Percentiles rank a stretch among this genome's conserved stretches.
Evolutionary conservation across 2,113 vertebrate species (phyloP).

Genomic region (Chaetodon trifascialis): DNA sequence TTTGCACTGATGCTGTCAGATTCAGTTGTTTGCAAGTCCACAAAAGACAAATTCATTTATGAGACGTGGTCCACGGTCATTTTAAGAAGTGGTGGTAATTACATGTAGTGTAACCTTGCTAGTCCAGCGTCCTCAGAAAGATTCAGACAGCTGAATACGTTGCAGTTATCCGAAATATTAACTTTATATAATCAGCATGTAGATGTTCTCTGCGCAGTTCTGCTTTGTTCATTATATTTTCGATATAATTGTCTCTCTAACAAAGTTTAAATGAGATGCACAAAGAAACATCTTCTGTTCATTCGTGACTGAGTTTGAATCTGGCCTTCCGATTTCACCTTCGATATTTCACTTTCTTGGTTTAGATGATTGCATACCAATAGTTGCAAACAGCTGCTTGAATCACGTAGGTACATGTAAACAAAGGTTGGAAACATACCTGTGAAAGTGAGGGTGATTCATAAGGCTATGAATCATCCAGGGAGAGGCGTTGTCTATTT

Average conservation of each 20-base stretch:
- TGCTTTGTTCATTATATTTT: constrained; percentile 8
- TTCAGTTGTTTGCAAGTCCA: background rate
- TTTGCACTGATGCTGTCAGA: background rate
- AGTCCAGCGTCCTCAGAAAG: background rate
- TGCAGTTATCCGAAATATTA: constrained; percentile 1
- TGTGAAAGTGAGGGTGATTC: constrained; percentile 63
- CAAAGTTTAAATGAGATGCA: background rate
- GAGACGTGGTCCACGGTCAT: background rate
- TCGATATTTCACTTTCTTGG: constrained; percentile 28
- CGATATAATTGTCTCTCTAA: background rate
- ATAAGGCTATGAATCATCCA: constrained; percentile 56
- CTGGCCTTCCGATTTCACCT: background rate
- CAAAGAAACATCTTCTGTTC: background rate
- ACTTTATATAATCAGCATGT: background rate
- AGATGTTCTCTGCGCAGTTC: background rate
- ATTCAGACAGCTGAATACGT: constrained; percentile 2
- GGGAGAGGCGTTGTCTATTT: constrained; percentile 52
- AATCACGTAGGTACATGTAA: constrained; percentile 21
- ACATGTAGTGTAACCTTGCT: background rate
- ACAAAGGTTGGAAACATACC: constrained; percentile 40
- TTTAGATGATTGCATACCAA: constrained; percentile 26
- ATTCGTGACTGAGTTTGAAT: background rate
- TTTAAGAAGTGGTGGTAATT: background rate
- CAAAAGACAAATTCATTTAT: background rate
- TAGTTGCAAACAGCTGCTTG: background rate